Evolutionary conservation across 2,888 invertebrate species (phyloP).

Genomic region (Dolichopus griseipennis): DNA sequence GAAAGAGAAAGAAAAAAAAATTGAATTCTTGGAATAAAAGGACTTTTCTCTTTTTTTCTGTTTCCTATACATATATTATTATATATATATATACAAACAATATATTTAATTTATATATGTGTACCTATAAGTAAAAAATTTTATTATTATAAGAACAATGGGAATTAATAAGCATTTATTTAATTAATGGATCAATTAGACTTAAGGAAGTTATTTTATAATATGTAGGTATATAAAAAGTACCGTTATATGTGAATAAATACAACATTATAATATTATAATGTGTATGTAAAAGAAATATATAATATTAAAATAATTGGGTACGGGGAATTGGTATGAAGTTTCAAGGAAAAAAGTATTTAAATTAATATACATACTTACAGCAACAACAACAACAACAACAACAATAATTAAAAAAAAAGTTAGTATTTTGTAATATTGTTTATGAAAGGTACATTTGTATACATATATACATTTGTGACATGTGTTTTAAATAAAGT

Average conservation of each 20-base stretch:
- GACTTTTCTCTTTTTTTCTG: not conserved
- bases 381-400: too few species aligned
- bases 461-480: not conserved
- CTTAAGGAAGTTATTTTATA: not conserved
- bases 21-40: not conserved
- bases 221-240: not conserved
- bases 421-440: not conserved
- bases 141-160: slow-evolving; percentile 6
- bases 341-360: not conserved
- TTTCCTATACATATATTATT: not conserved
- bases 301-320: not conserved
- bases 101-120: too few species aligned
- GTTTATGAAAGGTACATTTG: not conserved
- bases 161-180: slow-evolving; percentile 6
- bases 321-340: not conserved
- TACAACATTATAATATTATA: too few species aligned
- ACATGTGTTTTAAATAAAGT: not conserved
- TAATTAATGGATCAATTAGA: slow-evolving; percentile 6
- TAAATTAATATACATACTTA: too few species aligned
- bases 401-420: not conserved
- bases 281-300: not conserved
- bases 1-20: not conserved
- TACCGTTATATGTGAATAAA: not conserved
- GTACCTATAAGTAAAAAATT: not conserved
- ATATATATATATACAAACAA: not conserved